These are phyloP conservation scores for Rattus rattus DNA, from an alignment of 2,113 vertebrate genomes.

Conservation along the genomic window DNA sequence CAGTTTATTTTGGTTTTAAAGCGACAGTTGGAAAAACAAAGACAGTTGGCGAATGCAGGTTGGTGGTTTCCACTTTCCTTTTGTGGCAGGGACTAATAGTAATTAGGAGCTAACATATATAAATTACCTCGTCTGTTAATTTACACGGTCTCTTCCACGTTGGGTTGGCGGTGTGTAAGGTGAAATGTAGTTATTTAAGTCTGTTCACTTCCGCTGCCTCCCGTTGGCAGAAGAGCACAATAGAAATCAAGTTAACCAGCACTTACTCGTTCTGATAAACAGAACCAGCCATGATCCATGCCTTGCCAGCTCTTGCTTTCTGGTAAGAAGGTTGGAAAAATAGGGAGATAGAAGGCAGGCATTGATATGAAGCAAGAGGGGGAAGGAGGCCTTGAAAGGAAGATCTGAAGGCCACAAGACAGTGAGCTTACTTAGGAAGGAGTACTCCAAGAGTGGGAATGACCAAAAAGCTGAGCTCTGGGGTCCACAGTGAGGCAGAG, in stretches of 20 bases:
- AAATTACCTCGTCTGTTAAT: not conserved
- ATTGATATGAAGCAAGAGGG: no score
- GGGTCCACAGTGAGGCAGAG: not conserved
- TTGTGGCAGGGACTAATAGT: not conserved
- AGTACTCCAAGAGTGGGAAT: not conserved
- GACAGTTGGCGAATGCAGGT: not conserved
- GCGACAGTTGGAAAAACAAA: not conserved
- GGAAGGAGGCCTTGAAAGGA: not conserved
- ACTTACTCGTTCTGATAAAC: not conserved
- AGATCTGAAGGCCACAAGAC: not conserved
- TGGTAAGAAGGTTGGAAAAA: not conserved
- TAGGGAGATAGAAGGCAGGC: not conserved
- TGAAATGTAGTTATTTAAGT: conserved; percentile 19
- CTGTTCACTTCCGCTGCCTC: not conserved
- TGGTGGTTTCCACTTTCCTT: not conserved
- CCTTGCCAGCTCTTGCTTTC: not conserved
- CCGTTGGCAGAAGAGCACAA: not conserved
- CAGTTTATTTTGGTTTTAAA: conserved; percentile 41
- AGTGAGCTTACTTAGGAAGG: not conserved
- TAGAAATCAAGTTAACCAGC: not conserved
- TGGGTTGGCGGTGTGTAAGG: not conserved
- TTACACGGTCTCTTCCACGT: not conserved
- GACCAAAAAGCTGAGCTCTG: not conserved
- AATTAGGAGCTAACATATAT: no score
- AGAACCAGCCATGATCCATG: not conserved